phyloP scores from a whole-genome alignment of 2,113 vertebrate genomes.

The Oreotrochilus melanogaster region DNA sequence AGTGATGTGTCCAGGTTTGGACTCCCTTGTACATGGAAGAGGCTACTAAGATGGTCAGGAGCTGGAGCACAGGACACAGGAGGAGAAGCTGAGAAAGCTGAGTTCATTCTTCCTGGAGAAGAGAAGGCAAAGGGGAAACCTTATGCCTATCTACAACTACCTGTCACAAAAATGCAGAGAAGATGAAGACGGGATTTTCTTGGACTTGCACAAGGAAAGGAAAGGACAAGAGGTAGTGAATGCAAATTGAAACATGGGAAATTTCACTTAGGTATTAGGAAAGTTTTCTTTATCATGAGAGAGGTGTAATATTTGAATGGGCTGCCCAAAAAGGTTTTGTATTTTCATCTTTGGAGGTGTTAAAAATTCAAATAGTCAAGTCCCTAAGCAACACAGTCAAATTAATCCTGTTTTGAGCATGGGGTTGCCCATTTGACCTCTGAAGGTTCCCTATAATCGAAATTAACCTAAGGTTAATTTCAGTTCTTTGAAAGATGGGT shows the following conservation, averaged over 20 bases:
- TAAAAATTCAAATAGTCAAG: not conserved
- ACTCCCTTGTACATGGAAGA: not conserved
- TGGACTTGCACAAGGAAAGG: not conserved
- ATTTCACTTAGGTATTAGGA: not conserved
- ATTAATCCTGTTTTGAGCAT: not conserved
- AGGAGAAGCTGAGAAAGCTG: not conserved
- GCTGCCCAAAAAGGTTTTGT: not conserved
- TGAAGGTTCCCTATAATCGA: not conserved
- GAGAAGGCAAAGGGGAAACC: not conserved
- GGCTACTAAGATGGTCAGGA: not conserved
- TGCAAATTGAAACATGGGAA: accelerated
- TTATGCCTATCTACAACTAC: not conserved
- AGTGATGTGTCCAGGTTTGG: not conserved
- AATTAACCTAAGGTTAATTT: not conserved
- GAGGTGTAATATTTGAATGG: not conserved
- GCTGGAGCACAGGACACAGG: not conserved
- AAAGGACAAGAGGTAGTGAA: not conserved
- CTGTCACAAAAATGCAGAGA: not conserved
- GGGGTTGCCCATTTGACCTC: not conserved
- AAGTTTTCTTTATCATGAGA: not conserved
- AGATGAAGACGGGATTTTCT: not conserved
- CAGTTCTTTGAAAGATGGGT: not conserved
- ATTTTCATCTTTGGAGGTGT: not conserved
- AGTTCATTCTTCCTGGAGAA: not conserved
- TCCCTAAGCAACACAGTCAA: not conserved